A percentile compares a stretch with the other conserved stretches of the same genome.
phyloP scores from a whole-genome alignment of 2,113 vertebrate species.

The Calidris pygmaea region DNA sequence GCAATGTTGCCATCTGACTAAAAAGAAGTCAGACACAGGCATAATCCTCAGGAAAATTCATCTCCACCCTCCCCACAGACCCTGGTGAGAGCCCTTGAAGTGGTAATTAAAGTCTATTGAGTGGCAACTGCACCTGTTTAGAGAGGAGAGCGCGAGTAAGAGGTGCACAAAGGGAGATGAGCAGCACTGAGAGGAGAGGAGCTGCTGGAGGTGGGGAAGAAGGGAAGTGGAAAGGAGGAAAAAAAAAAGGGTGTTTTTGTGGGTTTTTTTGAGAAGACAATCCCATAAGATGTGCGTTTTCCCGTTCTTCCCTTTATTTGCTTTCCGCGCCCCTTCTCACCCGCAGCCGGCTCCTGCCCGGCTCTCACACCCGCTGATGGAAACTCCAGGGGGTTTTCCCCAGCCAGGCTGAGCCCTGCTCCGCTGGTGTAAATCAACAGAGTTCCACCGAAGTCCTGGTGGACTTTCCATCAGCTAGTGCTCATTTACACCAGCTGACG shows the following conservation, averaged over 20 bases:
- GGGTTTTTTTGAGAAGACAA: not conserved
- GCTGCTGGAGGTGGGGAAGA: constrained; percentile 8
- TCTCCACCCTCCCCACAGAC: constrained; percentile 46
- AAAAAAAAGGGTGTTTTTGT: not conserved
- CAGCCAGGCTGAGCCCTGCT: not conserved
- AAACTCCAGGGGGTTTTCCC: not conserved
- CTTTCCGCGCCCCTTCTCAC: not conserved
- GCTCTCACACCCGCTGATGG: not conserved
- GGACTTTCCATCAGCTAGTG: not conserved
- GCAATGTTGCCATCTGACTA: not conserved
- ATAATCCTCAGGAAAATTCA: constrained; percentile 58
- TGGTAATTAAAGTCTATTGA: constrained; percentile 70
- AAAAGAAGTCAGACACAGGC: not conserved
- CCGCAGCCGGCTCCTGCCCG: not conserved
- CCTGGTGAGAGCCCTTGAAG: constrained; percentile 64
- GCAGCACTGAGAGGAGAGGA: not conserved
- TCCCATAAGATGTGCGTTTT: not conserved
- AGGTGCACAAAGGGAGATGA: constrained; percentile 58
- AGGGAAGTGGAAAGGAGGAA: not conserved
- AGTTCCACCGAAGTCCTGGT: accelerated
- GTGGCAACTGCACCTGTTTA: constrained; percentile 65
- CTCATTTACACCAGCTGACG: not conserved
- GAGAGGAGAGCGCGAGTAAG: constrained; percentile 39
- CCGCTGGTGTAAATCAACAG: not conserved
- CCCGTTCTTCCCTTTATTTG: not conserved